Conservation (phyloP, 30 jellyfish, hydroid and myxozoan genomes). For the Rhopilema esculentum region DNA sequence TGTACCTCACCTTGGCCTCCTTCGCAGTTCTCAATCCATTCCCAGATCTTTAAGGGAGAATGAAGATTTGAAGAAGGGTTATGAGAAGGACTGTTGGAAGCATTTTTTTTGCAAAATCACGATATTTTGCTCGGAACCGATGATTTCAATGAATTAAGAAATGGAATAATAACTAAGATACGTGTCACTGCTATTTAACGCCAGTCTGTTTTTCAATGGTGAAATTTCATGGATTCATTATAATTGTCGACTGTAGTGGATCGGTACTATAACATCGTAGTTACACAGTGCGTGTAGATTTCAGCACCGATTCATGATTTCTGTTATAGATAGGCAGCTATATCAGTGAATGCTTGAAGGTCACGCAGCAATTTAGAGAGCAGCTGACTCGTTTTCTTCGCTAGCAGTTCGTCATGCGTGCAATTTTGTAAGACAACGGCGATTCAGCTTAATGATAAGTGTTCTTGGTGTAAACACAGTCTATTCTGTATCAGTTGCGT, state of each 20-base stretch:
- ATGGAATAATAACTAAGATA: too few species aligned
- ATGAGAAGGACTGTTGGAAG: too few species aligned
- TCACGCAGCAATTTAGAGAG: not conserved
- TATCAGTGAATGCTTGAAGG: not conserved
- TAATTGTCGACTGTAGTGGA: not conserved
- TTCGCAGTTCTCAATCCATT: too few species aligned
- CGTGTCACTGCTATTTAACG: too few species aligned
- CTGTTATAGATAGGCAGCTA: not conserved
- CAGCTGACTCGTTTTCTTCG: not conserved
- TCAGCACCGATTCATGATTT: not conserved
- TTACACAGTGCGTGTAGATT: not conserved
- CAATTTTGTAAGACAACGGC: not conserved
- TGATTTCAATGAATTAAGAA: too few species aligned
- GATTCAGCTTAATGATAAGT: not conserved
- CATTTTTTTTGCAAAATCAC: too few species aligned
- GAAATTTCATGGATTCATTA: not conserved
- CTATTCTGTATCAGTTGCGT: not conserved
- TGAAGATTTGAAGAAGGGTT: too few species aligned
- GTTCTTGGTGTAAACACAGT: not conserved
- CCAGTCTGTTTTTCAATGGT: not conserved
- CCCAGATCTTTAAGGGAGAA: too few species aligned
- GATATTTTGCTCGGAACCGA: too few species aligned
- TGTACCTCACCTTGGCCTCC: too few species aligned
- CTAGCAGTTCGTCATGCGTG: not conserved
- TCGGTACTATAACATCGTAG: not conserved